A percentile compares a stretch with the other conserved stretches of the same genome.
These are phyloP conservation scores for Python bivittatus DNA, from an alignment of 2,113 vertebrate genomes.

Conservation along the genomic window DNA sequence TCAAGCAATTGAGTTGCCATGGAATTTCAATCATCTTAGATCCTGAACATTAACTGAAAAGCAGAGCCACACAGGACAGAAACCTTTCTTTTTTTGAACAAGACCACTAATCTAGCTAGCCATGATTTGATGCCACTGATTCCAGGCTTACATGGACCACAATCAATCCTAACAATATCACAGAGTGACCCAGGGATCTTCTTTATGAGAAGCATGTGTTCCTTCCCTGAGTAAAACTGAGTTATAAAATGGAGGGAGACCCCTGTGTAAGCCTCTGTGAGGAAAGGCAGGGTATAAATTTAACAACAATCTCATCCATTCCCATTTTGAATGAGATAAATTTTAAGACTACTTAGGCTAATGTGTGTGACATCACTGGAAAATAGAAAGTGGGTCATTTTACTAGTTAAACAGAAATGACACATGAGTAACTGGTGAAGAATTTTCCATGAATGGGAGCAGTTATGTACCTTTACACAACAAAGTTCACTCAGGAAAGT, in stretches of 20 bases:
- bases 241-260: background rate
- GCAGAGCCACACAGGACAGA: background rate
- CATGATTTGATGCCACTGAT: background rate
- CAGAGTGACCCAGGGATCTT: background rate
- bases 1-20: fast-evolving
- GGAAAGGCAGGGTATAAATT: background rate
- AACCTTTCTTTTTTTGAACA: background rate
- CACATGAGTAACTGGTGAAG: background rate
- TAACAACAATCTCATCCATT: background rate
- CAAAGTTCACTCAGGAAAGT: background rate
- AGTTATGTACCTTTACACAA: background rate
- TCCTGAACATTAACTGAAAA: background rate
- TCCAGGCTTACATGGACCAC: background rate
- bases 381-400: background rate
- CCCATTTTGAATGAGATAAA: background rate
- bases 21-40: background rate
- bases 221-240: background rate
- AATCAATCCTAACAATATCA: background rate
- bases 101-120: background rate
- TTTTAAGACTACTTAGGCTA: background rate
- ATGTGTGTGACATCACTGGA: background rate
- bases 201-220: background rate
- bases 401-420: background rate
- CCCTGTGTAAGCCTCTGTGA: background rate
- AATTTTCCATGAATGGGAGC: background rate